Base-by-base conservation (phyloP, 1,140 invertebrate genomes). In the Tenebrio molitor region DNA sequence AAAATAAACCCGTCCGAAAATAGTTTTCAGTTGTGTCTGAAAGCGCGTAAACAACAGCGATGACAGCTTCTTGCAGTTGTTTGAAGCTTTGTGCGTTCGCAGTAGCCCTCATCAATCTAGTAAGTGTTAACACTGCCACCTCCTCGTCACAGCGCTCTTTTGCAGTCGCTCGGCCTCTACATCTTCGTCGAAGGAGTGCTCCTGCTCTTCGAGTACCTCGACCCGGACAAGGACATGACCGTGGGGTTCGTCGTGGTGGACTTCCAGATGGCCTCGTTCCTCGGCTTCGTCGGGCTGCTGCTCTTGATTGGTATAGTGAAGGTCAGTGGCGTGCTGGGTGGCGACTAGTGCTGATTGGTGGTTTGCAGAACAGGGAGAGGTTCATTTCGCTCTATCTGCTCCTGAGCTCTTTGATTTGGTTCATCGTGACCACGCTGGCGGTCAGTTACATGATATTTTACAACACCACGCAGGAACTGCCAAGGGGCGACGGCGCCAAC, bases 271-370 rank as follows among this genome's bases (percentile, higher is more conserved):
- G 10, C 50, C 23, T 14, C 23, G 1, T 29, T 58, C 15, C 23
- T 58, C 1, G 12, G 25, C 14, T 58, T 29, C 8, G 23, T 29
- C 12, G 23, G 50, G 3, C 10, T 58, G 21, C 7, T 58, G 15
- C 29, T 58, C 25, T 58, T 58, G 29, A 58, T 58, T 19, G 50
- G 50, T 15, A 58, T 29, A 33, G 29, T 58, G 7, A 25, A 58
- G 50, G 50, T 58, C 23, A 14, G 50, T 58, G 21, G 8, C 8
- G 6, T 58, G 10, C 15, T 14, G 16, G 44, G 16, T 29, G 12
- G 16, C 19, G 21, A 58, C 8, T 12, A 5, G n/a, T 58, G 19
- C 12, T n/a, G n/a, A 12, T 58, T 33, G 21, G 3, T 29, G 2
- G 14, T 14, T 58, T 58, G 8, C 23, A 58, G 50, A 23, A n/a